phyloP scores from a whole-genome alignment of 2,888 invertebrate species.

The Cerastoderma edule region DNA sequence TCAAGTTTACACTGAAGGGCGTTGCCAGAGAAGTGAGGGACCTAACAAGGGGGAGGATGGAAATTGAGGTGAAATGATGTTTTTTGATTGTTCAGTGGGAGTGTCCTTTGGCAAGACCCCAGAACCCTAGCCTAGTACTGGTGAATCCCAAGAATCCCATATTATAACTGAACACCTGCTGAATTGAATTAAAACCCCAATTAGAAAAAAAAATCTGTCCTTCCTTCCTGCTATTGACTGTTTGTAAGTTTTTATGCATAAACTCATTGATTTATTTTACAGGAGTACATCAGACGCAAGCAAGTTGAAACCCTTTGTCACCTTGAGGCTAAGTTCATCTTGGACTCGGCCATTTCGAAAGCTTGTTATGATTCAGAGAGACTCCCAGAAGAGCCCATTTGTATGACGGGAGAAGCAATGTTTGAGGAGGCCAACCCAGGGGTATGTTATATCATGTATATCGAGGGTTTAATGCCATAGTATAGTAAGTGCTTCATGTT shows the following conservation, averaged over 20 bases:
- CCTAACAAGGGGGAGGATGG: constrained; percentile 9
- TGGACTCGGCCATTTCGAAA: constrained; percentile 28
- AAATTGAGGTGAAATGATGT: constrained; percentile 35
- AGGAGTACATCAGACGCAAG: constrained; percentile 33
- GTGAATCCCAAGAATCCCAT: too few relatives aligned
- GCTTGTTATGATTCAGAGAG: constrained; percentile 11
- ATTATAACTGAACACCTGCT: too few relatives aligned
- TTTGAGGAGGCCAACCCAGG: constrained; percentile 33
- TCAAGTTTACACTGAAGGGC: constrained; percentile 50
- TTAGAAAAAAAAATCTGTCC: too few relatives aligned
- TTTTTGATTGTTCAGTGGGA: too few relatives aligned
- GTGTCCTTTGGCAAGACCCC: neutral
- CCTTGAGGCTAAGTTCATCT: constrained; percentile 5
- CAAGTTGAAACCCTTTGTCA: constrained; percentile 23
- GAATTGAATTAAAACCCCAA: too few relatives aligned
- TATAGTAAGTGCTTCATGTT: too few relatives aligned
- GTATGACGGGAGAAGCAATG: neutral
- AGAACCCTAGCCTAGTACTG: too few relatives aligned
- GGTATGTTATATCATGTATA: constrained; percentile 30
- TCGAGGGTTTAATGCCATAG: too few relatives aligned
- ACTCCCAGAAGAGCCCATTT: constrained; percentile 17
- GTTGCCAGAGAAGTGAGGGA: constrained; percentile 23
- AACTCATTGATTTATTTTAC: too few relatives aligned
- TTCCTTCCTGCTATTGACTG: too few relatives aligned
- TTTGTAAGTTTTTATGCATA: too few relatives aligned